phyloP scores from a whole-genome alignment of 2,888 invertebrate species.

The Rhingia rostrata region DNA sequence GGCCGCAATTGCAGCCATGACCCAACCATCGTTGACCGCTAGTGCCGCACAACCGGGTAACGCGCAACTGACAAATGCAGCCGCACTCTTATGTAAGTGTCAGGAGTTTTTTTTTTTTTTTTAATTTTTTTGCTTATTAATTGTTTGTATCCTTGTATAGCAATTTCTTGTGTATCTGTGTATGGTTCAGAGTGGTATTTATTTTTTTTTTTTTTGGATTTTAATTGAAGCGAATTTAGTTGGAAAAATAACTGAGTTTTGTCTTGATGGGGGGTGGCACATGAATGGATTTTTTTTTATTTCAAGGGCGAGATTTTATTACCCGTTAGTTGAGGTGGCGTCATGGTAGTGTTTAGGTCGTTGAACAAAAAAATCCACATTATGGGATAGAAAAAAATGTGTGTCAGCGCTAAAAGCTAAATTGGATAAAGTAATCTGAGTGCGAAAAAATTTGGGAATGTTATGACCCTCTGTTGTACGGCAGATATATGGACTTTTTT shows the following conservation, averaged over 20 bases:
- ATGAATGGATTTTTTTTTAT: background rate
- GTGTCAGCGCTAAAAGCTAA: too few relatives aligned
- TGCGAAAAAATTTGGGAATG: too few relatives aligned
- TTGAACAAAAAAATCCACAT: too few relatives aligned
- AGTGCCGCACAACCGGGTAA: constrained; percentile 80
- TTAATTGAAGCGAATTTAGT: background rate
- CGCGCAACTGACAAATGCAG: constrained; percentile 82
- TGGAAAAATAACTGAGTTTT: background rate
- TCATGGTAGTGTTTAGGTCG: too few relatives aligned
- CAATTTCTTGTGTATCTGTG: background rate
- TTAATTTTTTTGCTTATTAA: background rate
- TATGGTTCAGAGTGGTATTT: background rate
- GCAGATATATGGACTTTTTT: too few relatives aligned
- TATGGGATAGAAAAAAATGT: too few relatives aligned
- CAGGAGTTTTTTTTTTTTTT: constrained; percentile 6
- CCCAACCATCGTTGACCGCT: constrained; percentile 83
- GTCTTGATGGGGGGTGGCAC: background rate
- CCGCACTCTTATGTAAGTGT: constrained; percentile 82
- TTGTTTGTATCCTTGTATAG: background rate
- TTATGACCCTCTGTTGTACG: too few relatives aligned
- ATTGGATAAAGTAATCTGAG: too few relatives aligned
- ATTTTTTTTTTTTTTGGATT: constrained; percentile 19
- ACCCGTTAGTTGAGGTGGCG: too few relatives aligned
- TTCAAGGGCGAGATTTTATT: too few relatives aligned
- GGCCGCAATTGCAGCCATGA: constrained; percentile 90